Conservation (phyloP, 2,113 vertebrate genomes). For the Petaurus breviceps region DNA sequence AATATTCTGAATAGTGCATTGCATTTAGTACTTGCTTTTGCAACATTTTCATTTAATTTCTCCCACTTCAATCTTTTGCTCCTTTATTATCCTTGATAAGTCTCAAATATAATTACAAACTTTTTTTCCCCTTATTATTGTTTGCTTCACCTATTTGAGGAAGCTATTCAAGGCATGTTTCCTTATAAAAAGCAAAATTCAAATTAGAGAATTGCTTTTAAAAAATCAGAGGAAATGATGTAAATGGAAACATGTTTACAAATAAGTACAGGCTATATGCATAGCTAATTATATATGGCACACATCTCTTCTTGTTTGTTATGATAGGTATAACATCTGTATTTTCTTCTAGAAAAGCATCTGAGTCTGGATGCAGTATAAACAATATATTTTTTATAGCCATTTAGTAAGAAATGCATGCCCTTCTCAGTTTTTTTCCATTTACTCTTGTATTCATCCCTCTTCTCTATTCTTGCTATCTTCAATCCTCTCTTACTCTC, state of each 20-base stretch:
- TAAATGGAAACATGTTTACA: not conserved
- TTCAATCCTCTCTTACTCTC: not conserved
- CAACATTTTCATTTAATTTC: not conserved
- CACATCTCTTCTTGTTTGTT: not conserved
- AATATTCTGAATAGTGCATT: not conserved
- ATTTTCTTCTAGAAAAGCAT: not conserved
- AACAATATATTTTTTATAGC: not conserved
- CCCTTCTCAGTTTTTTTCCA: not conserved
- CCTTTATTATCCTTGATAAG: not conserved
- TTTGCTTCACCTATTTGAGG: not conserved
- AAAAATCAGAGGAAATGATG: not conserved
- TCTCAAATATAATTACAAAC: not conserved
- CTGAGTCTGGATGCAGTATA: not conserved
- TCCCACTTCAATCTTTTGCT: not conserved
- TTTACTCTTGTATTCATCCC: not conserved
- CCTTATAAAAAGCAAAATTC: not conserved
- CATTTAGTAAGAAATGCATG: not conserved
- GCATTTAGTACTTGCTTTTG: not conserved
- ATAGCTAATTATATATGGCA: not conserved
- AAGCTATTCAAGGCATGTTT: not conserved
- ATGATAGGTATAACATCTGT: not conserved
- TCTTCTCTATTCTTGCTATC: not conserved
- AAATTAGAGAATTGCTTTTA: not conserved
- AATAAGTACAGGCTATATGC: slow-evolving; percentile 6
- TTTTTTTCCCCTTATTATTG: not conserved